Evolutionary conservation across 2,113 vertebrate genomes (phyloP), one percentile per base, ranked within the genome.

Genomic region (Lepidothrix coronata): DNA sequence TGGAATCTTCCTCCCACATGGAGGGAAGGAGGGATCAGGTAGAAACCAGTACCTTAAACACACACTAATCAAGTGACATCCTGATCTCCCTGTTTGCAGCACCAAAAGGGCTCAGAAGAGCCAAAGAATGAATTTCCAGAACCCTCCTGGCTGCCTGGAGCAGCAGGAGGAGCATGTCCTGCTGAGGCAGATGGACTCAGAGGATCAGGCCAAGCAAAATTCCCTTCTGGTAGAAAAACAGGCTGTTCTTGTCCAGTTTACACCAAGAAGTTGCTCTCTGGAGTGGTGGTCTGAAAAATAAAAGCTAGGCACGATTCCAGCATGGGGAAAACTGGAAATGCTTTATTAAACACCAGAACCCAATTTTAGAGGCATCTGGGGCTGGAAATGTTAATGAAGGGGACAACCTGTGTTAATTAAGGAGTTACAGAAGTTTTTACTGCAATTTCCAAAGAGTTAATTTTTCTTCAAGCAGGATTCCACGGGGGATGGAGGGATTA

Each of bases 1-100:
- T 6, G 51, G 30, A 27, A 57, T 17, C 31, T 13, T 25, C 35
- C 24, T 5, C 1, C 11, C 1, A 3, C 1, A 1, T 11, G n/a
- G 23, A 24, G 12, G 12, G 30, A 30, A 44, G 27, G 21, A 18
- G 25, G 22, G 39, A 70, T 7, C 37, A n/a, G 48, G 25, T 0
- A 27, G 31, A 43, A 59, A 31, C 9, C 1, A 0, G 20, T 21
- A 33, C 25, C 58, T 61, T 31, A 21, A 37, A 51, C 59, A 49
- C 57, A 61, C 31, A 6, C 25, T 14, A 30, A 43, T 48, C n/a
- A 35, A 33, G n/a, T 54, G 66, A 43, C 44, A 23, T 27, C 49
- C 28, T 37, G 49, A n/a, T 57, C 39, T 72, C 52, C 63, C 11
- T 8, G 14, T 16, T 43, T 30, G n/a, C 39, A 58, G 27, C 51